Evolutionary conservation across 2,888 invertebrate genomes (phyloP).

Genomic region (Cybosia mesomella): DNA sequence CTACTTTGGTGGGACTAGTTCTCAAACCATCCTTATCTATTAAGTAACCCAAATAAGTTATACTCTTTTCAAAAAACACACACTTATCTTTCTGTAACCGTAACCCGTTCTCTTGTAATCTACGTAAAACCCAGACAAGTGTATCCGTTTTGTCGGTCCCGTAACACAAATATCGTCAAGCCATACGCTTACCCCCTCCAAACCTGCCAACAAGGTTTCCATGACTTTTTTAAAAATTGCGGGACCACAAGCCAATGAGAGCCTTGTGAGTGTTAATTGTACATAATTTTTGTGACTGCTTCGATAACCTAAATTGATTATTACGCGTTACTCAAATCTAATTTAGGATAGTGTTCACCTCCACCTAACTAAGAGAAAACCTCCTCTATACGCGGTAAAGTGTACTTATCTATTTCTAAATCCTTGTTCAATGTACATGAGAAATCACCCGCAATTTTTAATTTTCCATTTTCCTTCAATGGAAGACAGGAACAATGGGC

Average conservation of each 20-base stretch:
- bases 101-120: background rate
- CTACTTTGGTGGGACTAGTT: background rate
- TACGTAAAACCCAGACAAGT: background rate
- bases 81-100: no score
- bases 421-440: no score
- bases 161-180: background rate
- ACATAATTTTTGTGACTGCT: slow-evolving; percentile 30
- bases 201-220: slow-evolving; percentile 34
- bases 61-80: background rate
- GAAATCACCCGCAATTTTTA: slow-evolving; percentile 17
- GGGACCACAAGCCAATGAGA: slow-evolving; percentile 55
- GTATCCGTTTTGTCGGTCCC: background rate
- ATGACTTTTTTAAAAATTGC: slow-evolving; percentile 62
- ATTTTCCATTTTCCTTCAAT: slow-evolving; percentile 13
- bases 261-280: slow-evolving; percentile 54
- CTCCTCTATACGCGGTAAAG: slow-evolving; percentile 44
- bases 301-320: slow-evolving; percentile 29
- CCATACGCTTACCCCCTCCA: background rate
- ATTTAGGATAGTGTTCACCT: slow-evolving; percentile 18
- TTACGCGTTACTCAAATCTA: slow-evolving; percentile 32
- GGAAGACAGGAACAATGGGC: slow-evolving; percentile 23
- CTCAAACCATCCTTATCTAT: slow-evolving; percentile 22
- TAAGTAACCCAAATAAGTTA: slow-evolving; percentile 21
- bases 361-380: slow-evolving; percentile 44
- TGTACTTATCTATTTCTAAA: slow-evolving; percentile 44